Conservation (phyloP, 2,113 vertebrate genomes). For the Dasyornis broadbenti region DNA sequence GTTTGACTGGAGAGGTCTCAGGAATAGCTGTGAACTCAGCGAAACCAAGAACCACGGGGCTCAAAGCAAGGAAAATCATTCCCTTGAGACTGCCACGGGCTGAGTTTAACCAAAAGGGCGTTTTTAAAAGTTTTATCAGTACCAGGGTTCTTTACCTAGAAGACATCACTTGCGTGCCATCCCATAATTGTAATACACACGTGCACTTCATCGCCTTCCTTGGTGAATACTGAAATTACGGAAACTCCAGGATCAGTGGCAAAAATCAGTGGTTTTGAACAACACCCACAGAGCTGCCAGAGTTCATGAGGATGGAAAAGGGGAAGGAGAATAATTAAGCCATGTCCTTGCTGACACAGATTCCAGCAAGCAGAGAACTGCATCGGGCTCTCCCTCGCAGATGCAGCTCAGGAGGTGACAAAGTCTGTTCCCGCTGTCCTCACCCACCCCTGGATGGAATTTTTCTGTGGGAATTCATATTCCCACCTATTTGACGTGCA, state of each 20-base stretch:
- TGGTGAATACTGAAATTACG: background rate
- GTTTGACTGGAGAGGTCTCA: background rate
- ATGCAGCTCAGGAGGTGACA: background rate
- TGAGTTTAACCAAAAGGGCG: background rate
- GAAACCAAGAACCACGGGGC: background rate
- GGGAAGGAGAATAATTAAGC: background rate
- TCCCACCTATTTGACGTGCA: background rate
- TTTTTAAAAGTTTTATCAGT: background rate
- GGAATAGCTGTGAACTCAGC: background rate
- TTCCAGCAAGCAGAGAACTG: background rate
- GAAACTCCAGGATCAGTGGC: background rate
- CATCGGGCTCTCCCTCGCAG: background rate
- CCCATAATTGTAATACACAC: background rate
- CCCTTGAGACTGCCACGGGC: background rate
- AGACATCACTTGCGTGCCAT: background rate
- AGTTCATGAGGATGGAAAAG: background rate
- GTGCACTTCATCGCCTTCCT: background rate
- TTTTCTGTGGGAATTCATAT: background rate
- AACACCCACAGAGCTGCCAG: background rate
- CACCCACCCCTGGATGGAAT: background rate
- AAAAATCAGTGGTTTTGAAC: background rate
- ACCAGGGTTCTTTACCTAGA: background rate
- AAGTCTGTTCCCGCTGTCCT: background rate
- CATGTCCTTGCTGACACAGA: background rate
- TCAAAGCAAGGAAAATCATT: background rate